These are phyloP conservation scores for Ambastaia sidthimunki DNA, from an alignment of 2,797 vertebrate genomes.

Conservation along the genomic window DNA sequence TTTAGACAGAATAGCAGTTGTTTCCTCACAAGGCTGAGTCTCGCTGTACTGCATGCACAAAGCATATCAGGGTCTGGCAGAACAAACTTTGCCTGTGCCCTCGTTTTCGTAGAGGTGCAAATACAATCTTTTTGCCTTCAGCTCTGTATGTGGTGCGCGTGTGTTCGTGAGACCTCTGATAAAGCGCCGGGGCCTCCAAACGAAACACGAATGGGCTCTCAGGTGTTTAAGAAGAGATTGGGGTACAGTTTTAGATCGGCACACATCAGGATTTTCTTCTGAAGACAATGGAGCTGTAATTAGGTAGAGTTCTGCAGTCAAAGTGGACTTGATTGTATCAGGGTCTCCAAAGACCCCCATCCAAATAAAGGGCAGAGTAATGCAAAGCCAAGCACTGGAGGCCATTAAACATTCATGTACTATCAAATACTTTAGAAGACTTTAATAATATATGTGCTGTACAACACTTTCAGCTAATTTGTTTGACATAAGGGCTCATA, in stretches of 20 bases:
- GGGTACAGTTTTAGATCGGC: slow-evolving; percentile 41
- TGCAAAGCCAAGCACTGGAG: slow-evolving; percentile 48
- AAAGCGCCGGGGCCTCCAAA: slow-evolving; percentile 52
- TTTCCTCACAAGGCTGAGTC: slow-evolving; percentile 37
- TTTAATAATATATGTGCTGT: slow-evolving; percentile 18
- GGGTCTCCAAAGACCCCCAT: slow-evolving; percentile 43
- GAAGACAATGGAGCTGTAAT: slow-evolving; percentile 52
- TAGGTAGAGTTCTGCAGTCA: slow-evolving; percentile 53
- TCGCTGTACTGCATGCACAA: slow-evolving; percentile 12
- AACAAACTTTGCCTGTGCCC: slow-evolving; percentile 34
- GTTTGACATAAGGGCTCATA: slow-evolving; percentile 6
- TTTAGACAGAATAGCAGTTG: slow-evolving; percentile 43
- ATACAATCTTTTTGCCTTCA: slow-evolving; percentile 54
- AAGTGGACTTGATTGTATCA: slow-evolving; percentile 55
- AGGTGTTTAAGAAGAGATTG: slow-evolving; percentile 56
- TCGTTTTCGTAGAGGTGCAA: slow-evolving; percentile 56
- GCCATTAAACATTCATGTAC: slow-evolving; percentile 38
- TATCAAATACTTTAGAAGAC: slow-evolving; percentile 36
- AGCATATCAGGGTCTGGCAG: slow-evolving; percentile 34
- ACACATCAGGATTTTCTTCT: slow-evolving; percentile 48
- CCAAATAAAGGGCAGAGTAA: slow-evolving; percentile 50
- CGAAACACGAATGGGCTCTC: slow-evolving; percentile 49
- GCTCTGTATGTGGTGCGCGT: no score
- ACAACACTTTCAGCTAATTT: neutral
- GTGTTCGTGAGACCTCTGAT: slow-evolving; percentile 49